Percentiles rank a stretch among this genome's conserved stretches.
phyloP scores from a whole-genome alignment of 1,140 invertebrate genomes.

The Gryon sp. region DNA sequence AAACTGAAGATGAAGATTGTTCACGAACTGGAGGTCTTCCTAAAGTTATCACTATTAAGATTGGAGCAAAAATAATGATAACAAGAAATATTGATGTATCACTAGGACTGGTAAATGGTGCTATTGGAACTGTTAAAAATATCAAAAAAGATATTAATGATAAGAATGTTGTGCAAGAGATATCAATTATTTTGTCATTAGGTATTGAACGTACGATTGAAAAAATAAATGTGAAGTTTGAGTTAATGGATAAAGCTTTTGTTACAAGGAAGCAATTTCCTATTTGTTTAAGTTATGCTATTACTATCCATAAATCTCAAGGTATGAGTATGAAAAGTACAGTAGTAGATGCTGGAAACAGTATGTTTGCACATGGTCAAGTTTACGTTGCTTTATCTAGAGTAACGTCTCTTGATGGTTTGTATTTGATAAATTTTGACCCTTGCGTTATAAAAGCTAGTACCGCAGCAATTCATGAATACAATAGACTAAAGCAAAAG shows the following conservation, averaged over 20 bases:
- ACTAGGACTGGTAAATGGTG: slow-evolving; percentile 61
- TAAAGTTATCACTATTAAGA: too few species aligned
- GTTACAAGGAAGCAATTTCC: slow-evolving; percentile 71
- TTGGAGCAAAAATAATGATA: slow-evolving; percentile 69
- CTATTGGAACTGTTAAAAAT: slow-evolving; percentile 44
- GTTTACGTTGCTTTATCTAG: slow-evolving; percentile 72
- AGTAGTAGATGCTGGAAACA: slow-evolving; percentile 66
- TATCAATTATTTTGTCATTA: slow-evolving; percentile 15
- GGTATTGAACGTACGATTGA: slow-evolving; percentile 52
- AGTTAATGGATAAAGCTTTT: slow-evolving; percentile 65
- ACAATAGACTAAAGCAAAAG: slow-evolving; percentile 17
- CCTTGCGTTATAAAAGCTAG: slow-evolving; percentile 53
- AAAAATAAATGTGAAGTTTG: slow-evolving; percentile 62
- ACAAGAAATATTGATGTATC: slow-evolving; percentile 68
- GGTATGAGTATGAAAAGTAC: slow-evolving; percentile 68
- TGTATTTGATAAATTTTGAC: slow-evolving; percentile 69
- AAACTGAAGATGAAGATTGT: slow-evolving; percentile 40
- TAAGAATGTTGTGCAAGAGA: slow-evolving; percentile 65
- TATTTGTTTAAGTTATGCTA: slow-evolving; percentile 68
- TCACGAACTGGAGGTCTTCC: slow-evolving; percentile 26
- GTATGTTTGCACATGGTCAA: slow-evolving; percentile 68
- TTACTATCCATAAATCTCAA: slow-evolving; percentile 75
- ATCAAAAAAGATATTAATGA: slow-evolving; percentile 25
- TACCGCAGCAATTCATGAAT: slow-evolving; percentile 43
- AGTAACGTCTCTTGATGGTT: slow-evolving; percentile 64